Conservation (phyloP, 2,888 invertebrate genomes). For the Pyrgus malvae region DNA sequence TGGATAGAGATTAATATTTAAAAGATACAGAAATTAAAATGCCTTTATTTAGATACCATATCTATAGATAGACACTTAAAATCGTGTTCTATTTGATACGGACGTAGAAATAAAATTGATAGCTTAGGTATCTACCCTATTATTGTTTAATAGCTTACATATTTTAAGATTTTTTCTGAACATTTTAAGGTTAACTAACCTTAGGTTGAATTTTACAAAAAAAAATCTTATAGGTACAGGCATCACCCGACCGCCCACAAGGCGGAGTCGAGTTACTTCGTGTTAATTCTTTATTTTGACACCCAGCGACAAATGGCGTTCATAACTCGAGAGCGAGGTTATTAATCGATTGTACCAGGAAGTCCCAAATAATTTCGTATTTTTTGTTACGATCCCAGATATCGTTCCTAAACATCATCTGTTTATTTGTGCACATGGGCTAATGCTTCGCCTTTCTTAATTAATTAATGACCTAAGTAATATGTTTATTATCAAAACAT, state of each 20-base stretch:
- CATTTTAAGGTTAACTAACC: no score
- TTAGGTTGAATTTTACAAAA: no score
- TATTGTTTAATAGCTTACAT: no score
- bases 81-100: no score
- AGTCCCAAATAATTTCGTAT: conserved; percentile 32
- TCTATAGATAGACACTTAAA: no score
- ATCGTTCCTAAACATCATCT: no score
- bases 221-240: background rate
- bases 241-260: conserved; percentile 18
- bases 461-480: conserved; percentile 41
- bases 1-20: no score
- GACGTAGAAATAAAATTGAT: no score
- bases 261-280: conserved; percentile 67
- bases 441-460: conserved; percentile 30
- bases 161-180: no score
- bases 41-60: no score
- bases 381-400: conserved; percentile 28
- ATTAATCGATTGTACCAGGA: conserved; percentile 44
- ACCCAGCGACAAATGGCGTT: conserved; percentile 70
- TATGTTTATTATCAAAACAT: conserved; percentile 35
- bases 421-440: conserved; percentile 38
- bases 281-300: conserved; percentile 75
- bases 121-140: no score
- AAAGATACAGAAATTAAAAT: no score
- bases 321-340: conserved; percentile 49